Percentiles rank a stretch among this genome's conserved stretches.
These are phyloP conservation scores for Drosophila azteca DNA, from an alignment of 1,140 invertebrate species.

Conservation along the genomic window DNA sequence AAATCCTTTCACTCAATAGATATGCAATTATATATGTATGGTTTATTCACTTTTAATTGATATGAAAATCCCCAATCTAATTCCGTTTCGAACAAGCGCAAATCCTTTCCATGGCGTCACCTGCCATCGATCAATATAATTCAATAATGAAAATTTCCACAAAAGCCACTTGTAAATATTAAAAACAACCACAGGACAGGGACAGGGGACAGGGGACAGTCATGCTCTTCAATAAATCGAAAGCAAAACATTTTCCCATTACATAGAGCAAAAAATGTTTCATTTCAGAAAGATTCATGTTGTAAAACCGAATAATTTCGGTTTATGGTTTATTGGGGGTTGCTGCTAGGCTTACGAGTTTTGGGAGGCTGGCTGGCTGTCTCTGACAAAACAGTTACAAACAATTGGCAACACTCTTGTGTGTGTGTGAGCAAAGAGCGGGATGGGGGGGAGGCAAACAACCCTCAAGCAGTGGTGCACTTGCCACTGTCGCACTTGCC, in stretches of 20 bases:
- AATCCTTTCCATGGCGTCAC: constrained; percentile 49
- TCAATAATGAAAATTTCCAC: constrained; percentile 52
- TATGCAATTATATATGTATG: no score
- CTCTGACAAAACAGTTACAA: constrained; percentile 59
- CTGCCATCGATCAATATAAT: constrained; percentile 16
- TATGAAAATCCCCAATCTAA: constrained; percentile 81
- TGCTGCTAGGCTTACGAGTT: constrained; percentile 29
- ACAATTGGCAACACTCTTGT: constrained; percentile 83
- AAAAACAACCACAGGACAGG: constrained; percentile 60
- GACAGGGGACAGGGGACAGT: constrained; percentile 42
- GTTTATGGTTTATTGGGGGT: constrained; percentile 36
- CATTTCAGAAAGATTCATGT: constrained; percentile 65
- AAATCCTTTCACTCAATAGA: constrained; percentile 14
- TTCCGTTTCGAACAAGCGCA: constrained; percentile 44
- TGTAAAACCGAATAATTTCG: constrained; percentile 80
- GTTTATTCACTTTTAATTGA: constrained; percentile 48
- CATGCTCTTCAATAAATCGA: constrained; percentile 55
- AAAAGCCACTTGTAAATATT: constrained; percentile 78
- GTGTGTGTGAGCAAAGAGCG: constrained; percentile 2
- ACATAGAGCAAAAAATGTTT: constrained; percentile 68
- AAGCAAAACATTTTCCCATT: constrained; percentile 51
- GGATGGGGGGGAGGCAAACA: constrained; percentile 22
- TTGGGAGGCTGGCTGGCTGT: constrained; percentile 52
- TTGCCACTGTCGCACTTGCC: constrained; percentile 23
- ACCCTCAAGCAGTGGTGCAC: constrained; percentile 69